Evolutionary conservation across 1,140 invertebrate genomes (phyloP).

Genomic region (Ylistrum balloti): DNA sequence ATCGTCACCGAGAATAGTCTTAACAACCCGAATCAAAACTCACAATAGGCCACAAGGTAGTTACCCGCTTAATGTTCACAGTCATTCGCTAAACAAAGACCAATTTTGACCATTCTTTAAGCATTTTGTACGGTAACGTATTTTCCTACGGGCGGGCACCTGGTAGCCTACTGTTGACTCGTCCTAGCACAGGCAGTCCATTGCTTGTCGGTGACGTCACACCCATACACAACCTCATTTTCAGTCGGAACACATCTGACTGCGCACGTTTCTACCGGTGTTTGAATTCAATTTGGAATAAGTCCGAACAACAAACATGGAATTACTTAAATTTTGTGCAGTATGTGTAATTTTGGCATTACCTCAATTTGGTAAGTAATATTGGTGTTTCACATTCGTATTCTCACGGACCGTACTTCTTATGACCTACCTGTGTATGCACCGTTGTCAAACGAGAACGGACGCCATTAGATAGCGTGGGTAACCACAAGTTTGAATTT

Average conservation of each 20-base stretch:
- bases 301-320: constrained; percentile 8
- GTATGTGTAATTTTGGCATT: background rate
- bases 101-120: constrained; percentile 13
- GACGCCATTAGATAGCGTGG: constrained; percentile 1
- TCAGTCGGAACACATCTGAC: background rate
- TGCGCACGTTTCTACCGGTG: constrained; percentile 35
- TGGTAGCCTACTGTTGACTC: constrained; percentile 6
- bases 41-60: background rate
- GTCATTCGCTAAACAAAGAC: constrained; percentile 2
- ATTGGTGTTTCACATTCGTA: background rate
- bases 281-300: background rate
- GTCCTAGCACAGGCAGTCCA: background rate
- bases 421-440: background rate
- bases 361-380: background rate
- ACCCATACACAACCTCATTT: background rate
- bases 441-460: background rate
- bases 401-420: background rate
- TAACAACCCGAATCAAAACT: background rate
- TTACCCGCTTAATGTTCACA: background rate
- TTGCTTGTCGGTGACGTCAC: background rate
- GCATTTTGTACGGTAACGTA: background rate
- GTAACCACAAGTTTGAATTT: constrained; percentile 11
- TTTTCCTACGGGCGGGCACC: background rate
- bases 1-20: background rate
- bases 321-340: constrained; percentile 9